A percentile compares a stretch with the other conserved stretches of the same genome.
Evolutionary conservation across 2,888 invertebrate species (phyloP).

Genomic region (Sialis fuliginosa): DNA sequence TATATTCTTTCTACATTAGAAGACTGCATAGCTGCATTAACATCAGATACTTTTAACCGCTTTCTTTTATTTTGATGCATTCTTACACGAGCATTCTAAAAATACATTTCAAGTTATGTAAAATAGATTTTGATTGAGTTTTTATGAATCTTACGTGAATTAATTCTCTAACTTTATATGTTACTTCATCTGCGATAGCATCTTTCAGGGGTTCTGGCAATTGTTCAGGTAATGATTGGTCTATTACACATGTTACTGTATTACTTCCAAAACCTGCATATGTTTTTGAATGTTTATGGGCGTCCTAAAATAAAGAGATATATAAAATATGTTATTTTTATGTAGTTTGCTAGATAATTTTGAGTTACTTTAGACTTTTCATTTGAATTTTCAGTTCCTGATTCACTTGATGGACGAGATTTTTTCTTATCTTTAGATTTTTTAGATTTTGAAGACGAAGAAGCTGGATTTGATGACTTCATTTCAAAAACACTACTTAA

Average conservation of each 20-base stretch:
- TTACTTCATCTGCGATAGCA: background rate
- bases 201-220: background rate
- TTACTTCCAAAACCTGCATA: background rate
- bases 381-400: background rate
- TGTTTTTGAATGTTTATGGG: background rate
- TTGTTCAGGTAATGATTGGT: background rate
- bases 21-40: background rate
- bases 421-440: conserved; percentile 1
- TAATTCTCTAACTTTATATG: conserved; percentile 1
- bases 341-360: background rate
- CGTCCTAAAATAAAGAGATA: background rate
- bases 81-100: background rate
- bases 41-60: background rate
- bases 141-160: background rate
- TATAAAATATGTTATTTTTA: background rate
- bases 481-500: background rate
- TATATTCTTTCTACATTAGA: conserved; percentile 1
- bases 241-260: background rate
- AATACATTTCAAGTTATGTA: background rate
- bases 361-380: background rate
- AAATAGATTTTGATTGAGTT: background rate
- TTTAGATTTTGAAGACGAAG: background rate
- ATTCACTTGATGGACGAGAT: background rate
- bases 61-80: conserved; percentile 1
- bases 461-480: background rate